Evolutionary conservation across 2,888 invertebrate species (phyloP).

Genomic region (Crematogaster levior): DNA sequence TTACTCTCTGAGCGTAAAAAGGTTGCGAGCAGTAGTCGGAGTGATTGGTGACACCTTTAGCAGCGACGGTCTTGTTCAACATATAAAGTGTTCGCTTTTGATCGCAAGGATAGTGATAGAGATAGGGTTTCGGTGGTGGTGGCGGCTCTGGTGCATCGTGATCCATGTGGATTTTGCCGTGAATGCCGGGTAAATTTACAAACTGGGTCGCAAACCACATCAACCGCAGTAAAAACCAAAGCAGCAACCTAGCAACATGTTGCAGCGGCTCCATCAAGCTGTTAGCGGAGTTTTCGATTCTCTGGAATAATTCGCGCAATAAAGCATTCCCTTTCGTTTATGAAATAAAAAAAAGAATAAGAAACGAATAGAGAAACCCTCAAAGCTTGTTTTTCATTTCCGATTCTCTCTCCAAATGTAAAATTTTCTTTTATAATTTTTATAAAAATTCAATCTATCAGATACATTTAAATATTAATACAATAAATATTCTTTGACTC

Average conservation of each 20-base stretch:
- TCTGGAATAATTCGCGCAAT: slow-evolving; percentile 67
- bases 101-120: slow-evolving; percentile 89
- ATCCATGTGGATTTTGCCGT: slow-evolving; percentile 74
- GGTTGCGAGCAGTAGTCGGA: slow-evolving; percentile 86
- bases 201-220: slow-evolving; percentile 83
- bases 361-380: neutral
- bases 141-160: slow-evolving; percentile 84
- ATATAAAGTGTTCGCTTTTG: slow-evolving; percentile 90
- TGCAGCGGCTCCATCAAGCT: slow-evolving; percentile 81
- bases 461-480: neutral
- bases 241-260: slow-evolving; percentile 81
- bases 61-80: slow-evolving; percentile 87
- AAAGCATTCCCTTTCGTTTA: slow-evolving; percentile 58
- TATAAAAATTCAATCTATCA: neutral
- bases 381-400: neutral
- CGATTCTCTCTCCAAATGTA: neutral
- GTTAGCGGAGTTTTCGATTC: slow-evolving; percentile 73
- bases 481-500: neutral
- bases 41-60: slow-evolving; percentile 83
- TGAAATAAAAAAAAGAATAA: neutral
- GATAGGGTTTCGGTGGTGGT: slow-evolving; percentile 77
- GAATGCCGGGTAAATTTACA: slow-evolving; percentile 75
- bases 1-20: slow-evolving; percentile 90
- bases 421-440: neutral
- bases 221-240: slow-evolving; percentile 83